A percentile compares a stretch with the other conserved stretches of the same genome.
Evolutionary conservation across 1,140 invertebrate species (phyloP).

Genomic region (Pectinophora gossypiella): DNA sequence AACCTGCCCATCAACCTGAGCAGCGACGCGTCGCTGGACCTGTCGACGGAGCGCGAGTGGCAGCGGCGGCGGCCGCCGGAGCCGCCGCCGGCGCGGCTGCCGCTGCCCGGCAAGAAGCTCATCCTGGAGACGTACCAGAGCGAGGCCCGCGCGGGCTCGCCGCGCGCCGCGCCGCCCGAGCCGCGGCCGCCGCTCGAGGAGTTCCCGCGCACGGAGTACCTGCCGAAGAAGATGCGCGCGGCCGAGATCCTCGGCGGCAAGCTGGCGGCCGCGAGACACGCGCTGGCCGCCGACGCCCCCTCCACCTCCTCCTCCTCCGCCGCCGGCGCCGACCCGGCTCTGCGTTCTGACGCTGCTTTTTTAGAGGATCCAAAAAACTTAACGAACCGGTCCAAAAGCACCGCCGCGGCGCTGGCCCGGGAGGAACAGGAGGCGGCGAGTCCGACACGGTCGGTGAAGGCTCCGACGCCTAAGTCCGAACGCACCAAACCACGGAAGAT

Average conservation of each 20-base stretch:
- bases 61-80: conserved; percentile 32
- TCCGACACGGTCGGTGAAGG: conserved; percentile 59
- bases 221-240: conserved; percentile 73
- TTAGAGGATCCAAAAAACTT: conserved; percentile 74
- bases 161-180: conserved; percentile 30
- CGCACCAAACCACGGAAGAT: conserved; percentile 34
- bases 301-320: conserved; percentile 14
- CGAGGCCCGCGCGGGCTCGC: conserved; percentile 46
- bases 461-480: conserved; percentile 51
- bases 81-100: conserved; percentile 30
- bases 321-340: conserved; percentile 14
- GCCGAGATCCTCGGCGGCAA: conserved; percentile 67
- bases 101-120: conserved; percentile 70
- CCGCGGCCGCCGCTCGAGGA: conserved; percentile 28
- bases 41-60: conserved; percentile 58
- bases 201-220: conserved; percentile 51
- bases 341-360: conserved; percentile 60
- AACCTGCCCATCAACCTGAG: conserved; percentile 67
- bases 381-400: conserved; percentile 69
- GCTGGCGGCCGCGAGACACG: conserved; percentile 39
- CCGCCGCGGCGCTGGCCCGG: conserved; percentile 70
- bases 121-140: conserved; percentile 71
- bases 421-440: conserved; percentile 68
- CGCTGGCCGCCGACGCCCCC: conserved; percentile 15
- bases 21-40: conserved; percentile 54